Evolutionary conservation across 2,888 invertebrate species (phyloP).

Genomic region (Pollenia angustigena): DNA sequence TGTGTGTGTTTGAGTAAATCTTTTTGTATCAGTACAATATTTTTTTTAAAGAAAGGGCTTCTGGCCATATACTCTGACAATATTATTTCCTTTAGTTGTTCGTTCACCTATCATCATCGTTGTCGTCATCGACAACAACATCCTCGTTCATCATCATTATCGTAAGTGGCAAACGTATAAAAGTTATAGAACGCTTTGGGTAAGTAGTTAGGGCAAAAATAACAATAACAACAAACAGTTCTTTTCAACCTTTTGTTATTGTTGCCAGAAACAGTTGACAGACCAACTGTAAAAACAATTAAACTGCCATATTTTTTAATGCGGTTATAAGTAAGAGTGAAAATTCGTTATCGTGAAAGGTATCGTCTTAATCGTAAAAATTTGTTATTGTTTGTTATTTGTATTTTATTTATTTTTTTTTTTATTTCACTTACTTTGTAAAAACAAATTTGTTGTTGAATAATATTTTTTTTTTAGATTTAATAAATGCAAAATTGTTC

Average conservation of each 20-base stretch:
- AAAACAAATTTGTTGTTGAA: slow-evolving; percentile 36
- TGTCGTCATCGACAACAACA: slow-evolving; percentile 39
- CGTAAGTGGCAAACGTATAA: slow-evolving; percentile 44
- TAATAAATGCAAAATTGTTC: slow-evolving; percentile 16
- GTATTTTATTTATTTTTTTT: background rate
- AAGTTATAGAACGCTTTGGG: background rate
- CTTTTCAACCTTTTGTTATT: slow-evolving; percentile 37
- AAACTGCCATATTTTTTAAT: slow-evolving; percentile 58
- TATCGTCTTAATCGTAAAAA: too few relatives aligned
- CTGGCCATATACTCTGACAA: slow-evolving; percentile 56
- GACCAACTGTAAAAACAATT: slow-evolving; percentile 72
- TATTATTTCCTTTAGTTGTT: slow-evolving; percentile 61
- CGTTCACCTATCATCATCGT: slow-evolving; percentile 27
- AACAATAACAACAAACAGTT: slow-evolving; percentile 43
- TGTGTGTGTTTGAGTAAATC: background rate
- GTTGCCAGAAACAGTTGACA: slow-evolving; percentile 60
- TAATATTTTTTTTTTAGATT: slow-evolving; percentile 45
- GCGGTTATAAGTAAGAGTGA: background rate
- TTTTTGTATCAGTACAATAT: background rate
- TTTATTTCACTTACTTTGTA: slow-evolving; percentile 58
- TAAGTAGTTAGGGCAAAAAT: slow-evolving; percentile 28
- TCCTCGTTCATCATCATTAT: slow-evolving; percentile 44
- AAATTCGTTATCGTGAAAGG: slow-evolving; percentile 2
- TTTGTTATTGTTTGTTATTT: slow-evolving; percentile 32
- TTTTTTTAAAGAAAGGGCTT: slow-evolving; percentile 34